Conservation (phyloP, 2,797 vertebrate species). For the Loris lydekkerianus region DNA sequence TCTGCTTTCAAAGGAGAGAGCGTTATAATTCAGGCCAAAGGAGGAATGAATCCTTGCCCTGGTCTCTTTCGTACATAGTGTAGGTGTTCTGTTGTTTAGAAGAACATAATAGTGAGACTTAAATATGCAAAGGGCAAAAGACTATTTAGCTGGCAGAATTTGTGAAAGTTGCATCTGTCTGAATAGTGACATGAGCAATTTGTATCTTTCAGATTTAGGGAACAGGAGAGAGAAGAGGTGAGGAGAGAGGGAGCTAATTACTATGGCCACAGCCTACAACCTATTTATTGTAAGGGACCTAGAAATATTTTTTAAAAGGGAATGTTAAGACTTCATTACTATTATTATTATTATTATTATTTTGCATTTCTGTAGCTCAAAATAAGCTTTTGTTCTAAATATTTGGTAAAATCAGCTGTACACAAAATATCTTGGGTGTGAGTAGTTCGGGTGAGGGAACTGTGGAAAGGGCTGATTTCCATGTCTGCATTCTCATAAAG, state of each 20-base stretch:
- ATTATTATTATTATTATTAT: neutral
- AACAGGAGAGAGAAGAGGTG: neutral
- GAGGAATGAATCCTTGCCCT: neutral
- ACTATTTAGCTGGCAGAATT: neutral
- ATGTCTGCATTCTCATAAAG: neutral
- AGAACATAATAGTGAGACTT: neutral
- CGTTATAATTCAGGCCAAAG: neutral
- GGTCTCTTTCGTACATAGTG: fast-evolving
- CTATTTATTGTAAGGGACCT: neutral
- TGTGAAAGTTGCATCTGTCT: neutral
- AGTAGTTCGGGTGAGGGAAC: neutral
- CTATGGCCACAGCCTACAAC: neutral
- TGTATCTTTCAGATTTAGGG: neutral
- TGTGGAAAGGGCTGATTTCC: neutral
- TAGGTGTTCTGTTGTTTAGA: neutral
- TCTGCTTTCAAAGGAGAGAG: neutral
- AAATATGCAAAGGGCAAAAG: neutral
- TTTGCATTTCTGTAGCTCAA: neutral
- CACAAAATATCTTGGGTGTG: neutral
- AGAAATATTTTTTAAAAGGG: conserved; percentile 2
- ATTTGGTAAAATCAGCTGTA: neutral
- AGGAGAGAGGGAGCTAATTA: neutral
- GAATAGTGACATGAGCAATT: neutral
- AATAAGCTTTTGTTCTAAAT: neutral
- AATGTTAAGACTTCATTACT: neutral